A percentile compares a stretch with the other conserved stretches of the same genome.
These are phyloP conservation scores for Lordiphosa clarofinis DNA, from an alignment of 1,140 invertebrate genomes.

Conservation along the genomic window DNA sequence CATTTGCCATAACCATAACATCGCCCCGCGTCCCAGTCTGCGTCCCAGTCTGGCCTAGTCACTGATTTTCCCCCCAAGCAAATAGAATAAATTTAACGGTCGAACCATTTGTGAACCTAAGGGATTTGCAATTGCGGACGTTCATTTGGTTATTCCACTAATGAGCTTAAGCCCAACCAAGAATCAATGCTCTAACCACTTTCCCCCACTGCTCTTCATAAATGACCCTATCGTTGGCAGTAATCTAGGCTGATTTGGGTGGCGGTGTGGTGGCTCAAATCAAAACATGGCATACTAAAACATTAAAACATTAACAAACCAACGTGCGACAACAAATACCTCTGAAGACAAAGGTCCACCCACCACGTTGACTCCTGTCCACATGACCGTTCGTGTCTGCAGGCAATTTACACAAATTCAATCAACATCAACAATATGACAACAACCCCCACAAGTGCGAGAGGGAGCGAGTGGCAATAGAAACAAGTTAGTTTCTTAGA, in stretches of 20 bases:
- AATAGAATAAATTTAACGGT: constrained; percentile 14
- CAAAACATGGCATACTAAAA: constrained; percentile 41
- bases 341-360: constrained; percentile 13
- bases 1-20: background rate
- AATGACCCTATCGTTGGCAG: constrained; percentile 17
- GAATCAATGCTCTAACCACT: constrained; percentile 15
- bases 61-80: constrained; percentile 15
- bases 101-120: constrained; percentile 28
- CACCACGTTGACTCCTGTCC: constrained; percentile 23
- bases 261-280: constrained; percentile 24
- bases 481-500: background rate
- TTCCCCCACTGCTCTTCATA: background rate
- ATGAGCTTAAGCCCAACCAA: constrained; percentile 35
- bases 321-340: constrained; percentile 27
- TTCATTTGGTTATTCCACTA: constrained; percentile 27
- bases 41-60: background rate
- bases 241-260: constrained; percentile 28
- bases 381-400: constrained; percentile 46
- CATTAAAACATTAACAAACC: constrained; percentile 59
- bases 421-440: constrained; percentile 39
- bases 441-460: constrained; percentile 9
- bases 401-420: constrained; percentile 73
- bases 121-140: background rate
- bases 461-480: constrained; percentile 1
- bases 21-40: no score